Conservation (phyloP, 2,113 vertebrate species). For the Platanista minor region DNA sequence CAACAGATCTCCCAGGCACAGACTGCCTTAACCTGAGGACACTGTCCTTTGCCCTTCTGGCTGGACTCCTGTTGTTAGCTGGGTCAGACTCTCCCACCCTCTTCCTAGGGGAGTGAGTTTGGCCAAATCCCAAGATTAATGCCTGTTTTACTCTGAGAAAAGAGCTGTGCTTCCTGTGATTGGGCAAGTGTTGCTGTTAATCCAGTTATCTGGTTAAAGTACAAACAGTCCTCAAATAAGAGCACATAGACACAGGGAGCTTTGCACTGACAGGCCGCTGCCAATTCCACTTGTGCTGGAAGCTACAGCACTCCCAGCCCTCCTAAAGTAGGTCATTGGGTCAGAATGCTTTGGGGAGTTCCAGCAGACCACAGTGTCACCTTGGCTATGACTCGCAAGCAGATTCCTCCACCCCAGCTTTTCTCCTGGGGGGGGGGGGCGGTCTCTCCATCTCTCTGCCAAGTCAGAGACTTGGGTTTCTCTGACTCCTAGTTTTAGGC, state of each 20-base stretch:
- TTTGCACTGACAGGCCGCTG: not conserved
- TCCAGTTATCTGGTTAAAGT: slow-evolving; percentile 3
- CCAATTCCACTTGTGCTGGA: not conserved
- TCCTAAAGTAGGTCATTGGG: slow-evolving; percentile 23
- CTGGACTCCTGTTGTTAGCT: not conserved
- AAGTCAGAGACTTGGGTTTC: not conserved
- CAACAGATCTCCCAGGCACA: not conserved
- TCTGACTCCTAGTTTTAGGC: not conserved
- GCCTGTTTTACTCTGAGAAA: slow-evolving; percentile 4
- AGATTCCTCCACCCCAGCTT: not conserved
- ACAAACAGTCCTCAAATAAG: not conserved
- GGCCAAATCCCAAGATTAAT: not conserved
- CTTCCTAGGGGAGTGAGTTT: not conserved
- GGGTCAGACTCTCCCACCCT: not conserved
- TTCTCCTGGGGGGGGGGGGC: not conserved
- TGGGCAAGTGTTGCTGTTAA: not conserved
- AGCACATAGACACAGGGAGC: not conserved
- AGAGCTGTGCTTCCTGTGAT: not conserved
- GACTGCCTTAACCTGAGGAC: not conserved
- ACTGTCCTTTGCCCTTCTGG: not conserved
- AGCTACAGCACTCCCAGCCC: not conserved
- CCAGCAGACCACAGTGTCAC: not conserved
- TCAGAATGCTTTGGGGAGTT: not conserved
- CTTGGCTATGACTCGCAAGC: not conserved
- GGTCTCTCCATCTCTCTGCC: not conserved